These are phyloP conservation scores for Gnathonemus longibarbis DNA, from an alignment of 2,113 vertebrate genomes.

Conservation along the genomic window DNA sequence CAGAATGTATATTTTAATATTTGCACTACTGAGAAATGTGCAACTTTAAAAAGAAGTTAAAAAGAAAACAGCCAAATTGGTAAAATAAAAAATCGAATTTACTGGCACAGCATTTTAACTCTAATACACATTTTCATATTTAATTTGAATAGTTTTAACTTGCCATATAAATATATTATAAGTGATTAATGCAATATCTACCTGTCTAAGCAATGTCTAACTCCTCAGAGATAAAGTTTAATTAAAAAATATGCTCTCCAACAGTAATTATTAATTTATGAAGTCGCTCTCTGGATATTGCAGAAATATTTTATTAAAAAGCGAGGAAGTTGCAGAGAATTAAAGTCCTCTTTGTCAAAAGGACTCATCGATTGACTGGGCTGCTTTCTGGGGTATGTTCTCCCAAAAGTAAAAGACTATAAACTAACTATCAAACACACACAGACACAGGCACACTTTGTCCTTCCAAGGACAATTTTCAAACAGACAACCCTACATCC, in stretches of 20 bases:
- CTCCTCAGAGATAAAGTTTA: constrained; percentile 24
- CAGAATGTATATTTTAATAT: not conserved
- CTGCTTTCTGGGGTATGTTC: not conserved
- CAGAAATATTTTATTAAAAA: constrained; percentile 30
- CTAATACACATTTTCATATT: constrained; percentile 9
- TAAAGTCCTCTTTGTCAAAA: constrained; percentile 6
- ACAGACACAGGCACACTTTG: not conserved
- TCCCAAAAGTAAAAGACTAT: not conserved
- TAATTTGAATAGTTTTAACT: constrained; percentile 19
- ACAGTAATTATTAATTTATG: constrained; percentile 26
- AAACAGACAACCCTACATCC: not conserved
- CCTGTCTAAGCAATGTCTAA: constrained; percentile 24
- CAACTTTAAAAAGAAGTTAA: constrained; percentile 13
- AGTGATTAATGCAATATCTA: constrained; percentile 24
- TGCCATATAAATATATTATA: constrained; percentile 29
- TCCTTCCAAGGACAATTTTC: not conserved
- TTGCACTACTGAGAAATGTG: not conserved
- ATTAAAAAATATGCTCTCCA: constrained; percentile 29
- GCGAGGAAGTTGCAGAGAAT: constrained; percentile 17
- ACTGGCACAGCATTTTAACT: not conserved
- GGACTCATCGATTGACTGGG: not conserved
- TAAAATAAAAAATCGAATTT: constrained; percentile 7
- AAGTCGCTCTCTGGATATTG: constrained; percentile 16
- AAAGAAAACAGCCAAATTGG: constrained; percentile 9
- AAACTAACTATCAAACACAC: not conserved